Conservation (phyloP, 2,888 invertebrate species). For the Zygogramma bicolorata region DNA sequence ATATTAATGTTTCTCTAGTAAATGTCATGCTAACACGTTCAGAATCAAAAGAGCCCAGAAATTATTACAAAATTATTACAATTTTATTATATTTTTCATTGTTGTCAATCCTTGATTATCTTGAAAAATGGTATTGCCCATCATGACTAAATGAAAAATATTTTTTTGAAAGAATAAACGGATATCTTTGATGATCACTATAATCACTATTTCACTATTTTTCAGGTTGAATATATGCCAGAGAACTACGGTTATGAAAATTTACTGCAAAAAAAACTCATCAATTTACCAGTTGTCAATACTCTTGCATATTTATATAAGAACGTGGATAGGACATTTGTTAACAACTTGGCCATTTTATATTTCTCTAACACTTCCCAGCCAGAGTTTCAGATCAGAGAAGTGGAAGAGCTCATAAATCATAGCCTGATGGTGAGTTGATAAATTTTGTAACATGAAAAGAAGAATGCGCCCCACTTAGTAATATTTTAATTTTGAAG, state of each 20-base stretch:
- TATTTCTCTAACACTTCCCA: conserved; percentile 56
- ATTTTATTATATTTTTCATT: too few species aligned
- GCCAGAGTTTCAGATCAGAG: conserved; percentile 54
- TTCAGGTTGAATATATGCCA: conserved; percentile 62
- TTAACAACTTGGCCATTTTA: conserved; percentile 54
- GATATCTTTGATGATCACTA: too few species aligned
- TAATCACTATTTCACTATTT: conserved; percentile 23
- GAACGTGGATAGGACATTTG: conserved; percentile 55
- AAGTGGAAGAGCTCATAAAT: conserved; percentile 57
- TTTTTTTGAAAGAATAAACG: too few species aligned
- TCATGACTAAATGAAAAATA: background rate
- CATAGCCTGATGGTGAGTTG: conserved; percentile 58
- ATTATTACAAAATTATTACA: too few species aligned
- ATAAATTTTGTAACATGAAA: too few species aligned
- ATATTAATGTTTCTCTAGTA: too few species aligned
- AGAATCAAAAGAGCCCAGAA: too few species aligned
- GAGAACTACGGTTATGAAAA: conserved; percentile 54
- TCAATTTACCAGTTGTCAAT: conserved; percentile 59
- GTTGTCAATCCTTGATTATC: too few species aligned
- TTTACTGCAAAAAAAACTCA: conserved; percentile 57
- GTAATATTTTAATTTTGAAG: background rate
- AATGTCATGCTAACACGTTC: too few species aligned
- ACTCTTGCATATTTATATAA: conserved; percentile 58
- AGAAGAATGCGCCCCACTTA: too few species aligned
- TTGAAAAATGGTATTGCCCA: background rate